A percentile compares a stretch with the other conserved stretches of the same genome.
Conservation (phyloP, 2,113 vertebrate genomes). For the Capreolus pygargus region DNA sequence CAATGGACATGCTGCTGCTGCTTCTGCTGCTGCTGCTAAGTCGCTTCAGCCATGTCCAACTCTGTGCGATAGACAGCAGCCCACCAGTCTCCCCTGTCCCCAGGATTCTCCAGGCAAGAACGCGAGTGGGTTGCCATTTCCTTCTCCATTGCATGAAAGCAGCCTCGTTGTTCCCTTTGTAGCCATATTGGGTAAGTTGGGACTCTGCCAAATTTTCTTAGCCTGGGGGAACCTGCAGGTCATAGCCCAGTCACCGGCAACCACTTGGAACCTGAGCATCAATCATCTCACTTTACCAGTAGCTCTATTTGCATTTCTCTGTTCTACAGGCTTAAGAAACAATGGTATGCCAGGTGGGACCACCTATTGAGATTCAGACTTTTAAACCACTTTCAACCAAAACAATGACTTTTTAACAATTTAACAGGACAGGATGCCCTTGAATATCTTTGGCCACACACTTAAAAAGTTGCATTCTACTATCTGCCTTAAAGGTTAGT, state of each 20-base stretch:
- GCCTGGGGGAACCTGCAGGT: background rate
- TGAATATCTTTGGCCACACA: background rate
- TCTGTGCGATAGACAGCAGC: too few species aligned
- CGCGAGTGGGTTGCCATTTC: too few species aligned
- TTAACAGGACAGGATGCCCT: background rate
- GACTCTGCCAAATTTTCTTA: background rate
- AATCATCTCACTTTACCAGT: background rate
- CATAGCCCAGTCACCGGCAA: background rate
- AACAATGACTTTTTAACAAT: background rate
- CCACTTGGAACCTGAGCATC: background rate
- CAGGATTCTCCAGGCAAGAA: too few species aligned
- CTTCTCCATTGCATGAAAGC: background rate
- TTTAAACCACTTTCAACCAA: constrained; percentile 6
- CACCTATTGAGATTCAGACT: background rate
- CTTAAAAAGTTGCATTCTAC: background rate
- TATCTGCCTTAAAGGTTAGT: background rate
- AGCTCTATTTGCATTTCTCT: background rate
- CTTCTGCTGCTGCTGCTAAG: too few species aligned
- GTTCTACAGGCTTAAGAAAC: background rate
- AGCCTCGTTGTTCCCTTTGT: background rate
- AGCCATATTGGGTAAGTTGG: background rate
- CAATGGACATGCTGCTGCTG: background rate
- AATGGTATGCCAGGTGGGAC: background rate
- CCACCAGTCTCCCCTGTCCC: too few species aligned
- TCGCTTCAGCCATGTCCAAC: too few species aligned